Evolutionary conservation across 2,797 vertebrate species (phyloP).

Genomic region (Ceryle rudis): DNA sequence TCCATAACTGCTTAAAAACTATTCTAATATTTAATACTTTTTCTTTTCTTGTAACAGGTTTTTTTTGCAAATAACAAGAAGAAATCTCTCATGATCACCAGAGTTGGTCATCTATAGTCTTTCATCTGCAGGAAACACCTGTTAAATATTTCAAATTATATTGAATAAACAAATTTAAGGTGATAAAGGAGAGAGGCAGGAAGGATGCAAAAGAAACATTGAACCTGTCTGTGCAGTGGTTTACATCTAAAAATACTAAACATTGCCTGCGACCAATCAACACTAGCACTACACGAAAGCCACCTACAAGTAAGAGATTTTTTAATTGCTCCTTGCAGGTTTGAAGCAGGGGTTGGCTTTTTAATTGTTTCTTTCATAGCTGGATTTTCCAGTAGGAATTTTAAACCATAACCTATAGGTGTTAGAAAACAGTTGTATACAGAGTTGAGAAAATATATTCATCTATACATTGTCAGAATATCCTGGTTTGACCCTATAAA

Average conservation of each 20-base stretch:
- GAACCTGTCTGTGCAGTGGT: not conserved
- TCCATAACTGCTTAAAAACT: not conserved
- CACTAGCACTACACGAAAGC: not conserved
- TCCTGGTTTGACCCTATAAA: conserved; percentile 71
- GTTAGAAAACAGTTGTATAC: conserved; percentile 43
- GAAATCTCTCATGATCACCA: not conserved
- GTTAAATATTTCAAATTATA: not conserved
- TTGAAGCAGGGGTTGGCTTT: not conserved
- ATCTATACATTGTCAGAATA: conserved; percentile 61
- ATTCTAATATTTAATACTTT: not conserved
- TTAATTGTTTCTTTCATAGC: not conserved
- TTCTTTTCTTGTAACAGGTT: not conserved
- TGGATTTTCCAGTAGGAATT: conserved; percentile 38
- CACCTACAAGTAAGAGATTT: not conserved
- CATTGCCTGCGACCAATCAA: not conserved
- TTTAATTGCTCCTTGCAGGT: not conserved
- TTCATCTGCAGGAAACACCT: not conserved
- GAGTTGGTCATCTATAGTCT: not conserved
- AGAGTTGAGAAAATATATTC: not conserved
- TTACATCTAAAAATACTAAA: not conserved
- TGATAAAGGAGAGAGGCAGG: not conserved
- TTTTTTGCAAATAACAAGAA: not conserved
- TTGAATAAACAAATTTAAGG: not conserved
- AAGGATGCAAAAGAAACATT: not conserved
- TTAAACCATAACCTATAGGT: conserved; percentile 46